These are phyloP conservation scores for Cryptocephalus primarius DNA, from an alignment of 2,888 invertebrate genomes.

Conservation along the genomic window DNA sequence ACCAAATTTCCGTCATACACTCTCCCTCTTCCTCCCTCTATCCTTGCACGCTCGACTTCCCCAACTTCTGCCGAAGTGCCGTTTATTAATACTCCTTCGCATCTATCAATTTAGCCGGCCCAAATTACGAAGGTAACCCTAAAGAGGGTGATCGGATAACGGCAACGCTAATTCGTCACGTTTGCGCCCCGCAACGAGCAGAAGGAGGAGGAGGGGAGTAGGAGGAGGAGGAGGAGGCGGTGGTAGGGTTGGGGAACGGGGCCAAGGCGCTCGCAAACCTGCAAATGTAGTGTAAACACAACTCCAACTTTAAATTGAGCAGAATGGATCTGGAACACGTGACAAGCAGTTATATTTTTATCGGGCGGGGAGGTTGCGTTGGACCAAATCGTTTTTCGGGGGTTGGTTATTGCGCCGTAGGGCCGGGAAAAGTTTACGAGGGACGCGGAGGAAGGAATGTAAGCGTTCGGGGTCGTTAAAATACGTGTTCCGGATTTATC, in stretches of 20 bases:
- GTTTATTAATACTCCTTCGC: too few relatives aligned
- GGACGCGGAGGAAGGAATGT: too few relatives aligned
- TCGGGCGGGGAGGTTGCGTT: conserved; percentile 20
- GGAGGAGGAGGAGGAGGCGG: too few relatives aligned
- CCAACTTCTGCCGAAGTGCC: too few relatives aligned
- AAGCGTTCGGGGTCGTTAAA: too few relatives aligned
- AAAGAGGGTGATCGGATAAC: conserved; percentile 10
- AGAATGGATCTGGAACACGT: conserved; percentile 35
- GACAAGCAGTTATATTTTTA: conserved; percentile 37
- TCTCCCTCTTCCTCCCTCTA: too few relatives aligned
- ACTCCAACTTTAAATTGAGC: conserved; percentile 36
- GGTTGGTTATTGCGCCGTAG: too few relatives aligned
- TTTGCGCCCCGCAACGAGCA: conserved; percentile 15
- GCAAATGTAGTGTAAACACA: conserved; percentile 36
- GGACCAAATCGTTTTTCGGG: conserved; percentile 5
- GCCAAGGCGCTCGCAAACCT: conserved; percentile 13
- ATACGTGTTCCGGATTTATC: too few relatives aligned
- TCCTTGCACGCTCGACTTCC: too few relatives aligned
- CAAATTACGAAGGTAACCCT: conserved; percentile 27
- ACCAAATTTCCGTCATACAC: too few relatives aligned
- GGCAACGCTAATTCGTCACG: conserved; percentile 24
- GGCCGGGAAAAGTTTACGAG: too few relatives aligned
- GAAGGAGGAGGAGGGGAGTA: background rate
- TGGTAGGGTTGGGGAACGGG: conserved; percentile 8
- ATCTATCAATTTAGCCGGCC: conserved; percentile 2